Percentiles rank a stretch among this genome's conserved stretches.
Conservation (phyloP, 2,113 vertebrate genomes). For the Psophia crepitans region DNA sequence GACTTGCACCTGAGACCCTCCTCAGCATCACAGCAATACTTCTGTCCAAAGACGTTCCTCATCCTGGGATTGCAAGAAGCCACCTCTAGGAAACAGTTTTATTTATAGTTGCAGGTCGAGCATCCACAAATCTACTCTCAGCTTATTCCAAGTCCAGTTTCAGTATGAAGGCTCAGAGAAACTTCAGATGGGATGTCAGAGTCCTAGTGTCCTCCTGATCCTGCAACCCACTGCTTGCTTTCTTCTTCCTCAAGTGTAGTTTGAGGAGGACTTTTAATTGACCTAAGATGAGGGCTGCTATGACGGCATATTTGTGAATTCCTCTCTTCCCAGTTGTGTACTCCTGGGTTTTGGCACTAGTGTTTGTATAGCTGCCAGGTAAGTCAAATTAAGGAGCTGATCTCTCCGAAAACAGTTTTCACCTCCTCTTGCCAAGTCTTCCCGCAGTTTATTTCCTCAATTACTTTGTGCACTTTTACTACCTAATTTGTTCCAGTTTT, state of each 20-base stretch:
- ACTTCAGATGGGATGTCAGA: background rate
- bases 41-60: background rate
- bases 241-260: background rate
- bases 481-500: background rate
- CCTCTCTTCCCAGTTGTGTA: background rate
- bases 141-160: background rate
- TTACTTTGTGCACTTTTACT: background rate
- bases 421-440: background rate
- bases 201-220: background rate
- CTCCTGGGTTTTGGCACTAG: background rate
- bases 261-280: background rate
- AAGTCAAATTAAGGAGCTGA: background rate
- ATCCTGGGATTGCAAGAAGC: background rate
- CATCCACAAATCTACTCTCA: background rate
- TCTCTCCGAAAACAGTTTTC: background rate
- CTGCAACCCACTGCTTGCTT: background rate
- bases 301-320: background rate
- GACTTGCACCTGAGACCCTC: background rate
- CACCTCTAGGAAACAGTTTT: background rate
- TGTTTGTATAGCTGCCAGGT: background rate
- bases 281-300: background rate
- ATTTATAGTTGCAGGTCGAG: background rate
- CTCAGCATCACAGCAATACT: background rate
- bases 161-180: background rate
- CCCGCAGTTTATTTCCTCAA: background rate